phyloP scores from a whole-genome alignment of 2,797 vertebrate species.

The Chaetophractus vellerosus region DNA sequence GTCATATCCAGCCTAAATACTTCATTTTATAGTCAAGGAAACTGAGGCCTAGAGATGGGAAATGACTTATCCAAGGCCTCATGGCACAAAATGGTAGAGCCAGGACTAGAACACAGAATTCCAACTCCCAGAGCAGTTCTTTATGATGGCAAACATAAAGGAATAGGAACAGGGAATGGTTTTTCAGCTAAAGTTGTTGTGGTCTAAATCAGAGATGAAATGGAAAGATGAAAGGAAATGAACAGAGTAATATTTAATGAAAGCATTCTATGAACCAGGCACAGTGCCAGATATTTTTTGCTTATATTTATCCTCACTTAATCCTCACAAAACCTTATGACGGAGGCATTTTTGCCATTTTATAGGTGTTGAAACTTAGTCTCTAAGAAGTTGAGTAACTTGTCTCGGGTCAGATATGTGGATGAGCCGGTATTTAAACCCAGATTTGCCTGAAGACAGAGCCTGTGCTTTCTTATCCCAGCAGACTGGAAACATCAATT shows the following conservation, averaged over 20 bases:
- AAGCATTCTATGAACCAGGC: slow-evolving; percentile 5
- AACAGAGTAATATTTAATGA: neutral
- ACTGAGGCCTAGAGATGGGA: neutral
- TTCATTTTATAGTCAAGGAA: slow-evolving; percentile 47
- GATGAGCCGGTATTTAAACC: neutral
- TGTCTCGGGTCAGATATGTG: neutral
- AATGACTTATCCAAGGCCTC: slow-evolving; percentile 18
- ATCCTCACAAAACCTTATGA: neutral
- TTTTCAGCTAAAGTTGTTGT: slow-evolving; percentile 32
- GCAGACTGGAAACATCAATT: neutral
- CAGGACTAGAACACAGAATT: neutral
- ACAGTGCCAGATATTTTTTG: slow-evolving; percentile 26
- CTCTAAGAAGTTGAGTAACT: neutral
- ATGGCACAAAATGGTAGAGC: neutral
- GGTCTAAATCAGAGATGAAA: slow-evolving; percentile 28
- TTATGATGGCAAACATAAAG: neutral
- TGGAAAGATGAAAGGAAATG: slow-evolving; percentile 50
- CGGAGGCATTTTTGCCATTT: neutral
- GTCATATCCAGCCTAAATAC: slow-evolving; percentile 23
- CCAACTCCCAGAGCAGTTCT: neutral
- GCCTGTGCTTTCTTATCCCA: neutral
- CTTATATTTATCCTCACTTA: slow-evolving; percentile 3
- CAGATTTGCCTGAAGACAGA: neutral
- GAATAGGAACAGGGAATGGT: neutral
- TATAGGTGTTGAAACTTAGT: neutral